Conservation (phyloP, 2,797 vertebrate genomes). For the Tapera naevia region DNA sequence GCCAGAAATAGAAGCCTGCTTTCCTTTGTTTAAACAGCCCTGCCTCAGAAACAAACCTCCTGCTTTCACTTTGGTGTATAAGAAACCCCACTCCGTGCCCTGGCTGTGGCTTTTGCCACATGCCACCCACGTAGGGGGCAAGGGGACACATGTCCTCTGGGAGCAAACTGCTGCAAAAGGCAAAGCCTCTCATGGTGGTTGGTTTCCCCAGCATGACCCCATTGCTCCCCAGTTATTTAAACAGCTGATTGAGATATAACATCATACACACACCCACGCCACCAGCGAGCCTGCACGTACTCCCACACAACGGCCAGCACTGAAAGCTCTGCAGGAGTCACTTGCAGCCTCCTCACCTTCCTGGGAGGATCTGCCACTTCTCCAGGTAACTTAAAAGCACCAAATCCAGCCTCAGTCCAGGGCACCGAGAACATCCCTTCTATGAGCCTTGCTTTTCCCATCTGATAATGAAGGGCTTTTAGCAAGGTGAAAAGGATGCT, state of each 20-base stretch:
- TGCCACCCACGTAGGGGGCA: rapidly evolving
- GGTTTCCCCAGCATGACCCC: neutral
- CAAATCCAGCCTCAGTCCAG: neutral
- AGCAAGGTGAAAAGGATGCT: neutral
- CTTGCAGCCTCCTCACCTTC: neutral
- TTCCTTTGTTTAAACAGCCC: constrained; percentile 22
- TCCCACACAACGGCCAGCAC: rapidly evolving
- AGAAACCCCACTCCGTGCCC: neutral
- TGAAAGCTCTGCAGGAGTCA: neutral
- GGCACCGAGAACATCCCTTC: rapidly evolving
- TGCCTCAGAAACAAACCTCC: constrained; percentile 24
- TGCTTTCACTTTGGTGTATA: neutral
- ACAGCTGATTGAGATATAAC: rapidly evolving
- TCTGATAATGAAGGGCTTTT: neutral
- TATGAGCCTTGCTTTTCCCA: neutral
- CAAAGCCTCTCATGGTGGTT: neutral
- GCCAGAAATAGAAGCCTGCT: constrained; percentile 44
- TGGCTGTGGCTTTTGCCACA: neutral
- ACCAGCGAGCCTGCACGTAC: rapidly evolving
- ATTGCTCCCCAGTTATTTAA: neutral
- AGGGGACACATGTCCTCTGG: no score
- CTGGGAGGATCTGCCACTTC: neutral
- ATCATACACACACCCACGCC: rapidly evolving
- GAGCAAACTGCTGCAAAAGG: neutral
- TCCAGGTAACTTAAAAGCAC: neutral